These are phyloP conservation scores for Myiagra hebetior DNA, from an alignment of 2,113 vertebrate genomes.

Conservation along the genomic window DNA sequence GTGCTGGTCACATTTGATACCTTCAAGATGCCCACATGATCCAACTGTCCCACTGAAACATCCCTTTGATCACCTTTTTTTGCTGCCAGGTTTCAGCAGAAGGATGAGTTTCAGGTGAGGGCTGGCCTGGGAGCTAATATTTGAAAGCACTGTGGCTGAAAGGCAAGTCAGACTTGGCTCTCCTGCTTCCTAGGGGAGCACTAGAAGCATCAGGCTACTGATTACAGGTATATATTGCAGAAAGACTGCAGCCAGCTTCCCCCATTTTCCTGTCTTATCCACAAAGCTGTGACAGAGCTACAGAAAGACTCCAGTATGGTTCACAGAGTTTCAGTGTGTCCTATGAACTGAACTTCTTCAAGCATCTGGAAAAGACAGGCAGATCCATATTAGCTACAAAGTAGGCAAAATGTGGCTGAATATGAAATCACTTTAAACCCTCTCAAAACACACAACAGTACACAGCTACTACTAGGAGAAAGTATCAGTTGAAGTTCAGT, in stretches of 20 bases:
- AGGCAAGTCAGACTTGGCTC: background rate
- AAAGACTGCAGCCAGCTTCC: background rate
- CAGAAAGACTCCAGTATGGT: background rate
- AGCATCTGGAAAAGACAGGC: background rate
- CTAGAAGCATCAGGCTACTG: background rate
- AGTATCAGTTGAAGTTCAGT: background rate
- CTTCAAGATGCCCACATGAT: background rate
- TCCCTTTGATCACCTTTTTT: background rate
- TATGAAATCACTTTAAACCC: background rate
- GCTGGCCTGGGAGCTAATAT: background rate
- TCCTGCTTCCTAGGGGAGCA: background rate
- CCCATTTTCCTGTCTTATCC: background rate
- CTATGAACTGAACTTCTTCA: background rate
- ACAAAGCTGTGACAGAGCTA: background rate
- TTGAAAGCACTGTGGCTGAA: background rate
- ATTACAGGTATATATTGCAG: background rate
- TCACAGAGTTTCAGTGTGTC: background rate
- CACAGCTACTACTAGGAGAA: background rate
- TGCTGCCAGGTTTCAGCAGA: background rate
- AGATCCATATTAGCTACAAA: background rate
- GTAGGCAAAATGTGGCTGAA: background rate
- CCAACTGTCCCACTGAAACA: background rate
- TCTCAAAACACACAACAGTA: background rate
- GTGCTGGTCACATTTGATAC: background rate
- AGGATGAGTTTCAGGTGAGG: background rate